phyloP scores from a whole-genome alignment of 2,113 vertebrate genomes.

The Ardeotis arabs region DNA sequence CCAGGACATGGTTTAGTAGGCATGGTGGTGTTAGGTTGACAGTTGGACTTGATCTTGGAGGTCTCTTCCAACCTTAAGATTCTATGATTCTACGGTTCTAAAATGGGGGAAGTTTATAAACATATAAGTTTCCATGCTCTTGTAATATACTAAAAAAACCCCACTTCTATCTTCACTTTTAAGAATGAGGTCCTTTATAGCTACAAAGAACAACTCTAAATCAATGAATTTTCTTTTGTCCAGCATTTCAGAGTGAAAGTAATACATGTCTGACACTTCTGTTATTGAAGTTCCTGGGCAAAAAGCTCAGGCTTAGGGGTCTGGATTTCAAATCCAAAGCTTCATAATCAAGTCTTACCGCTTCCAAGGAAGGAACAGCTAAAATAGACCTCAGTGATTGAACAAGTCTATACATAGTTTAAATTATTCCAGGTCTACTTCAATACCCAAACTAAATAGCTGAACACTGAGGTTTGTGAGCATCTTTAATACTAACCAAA shows the following conservation, averaged over 20 bases:
- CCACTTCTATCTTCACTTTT: fast-evolving
- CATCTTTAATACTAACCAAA: neutral
- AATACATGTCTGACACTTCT: neutral
- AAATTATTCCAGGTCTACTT: neutral
- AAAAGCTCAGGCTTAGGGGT: neutral
- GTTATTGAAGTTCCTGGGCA: neutral
- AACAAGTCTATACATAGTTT: neutral
- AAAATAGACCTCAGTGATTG: neutral
- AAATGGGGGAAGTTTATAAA: neutral
- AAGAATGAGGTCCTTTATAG: neutral
- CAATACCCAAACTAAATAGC: neutral
- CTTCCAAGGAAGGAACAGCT: neutral
- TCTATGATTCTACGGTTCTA: neutral
- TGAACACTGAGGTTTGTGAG: neutral
- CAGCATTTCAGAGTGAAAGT: neutral
- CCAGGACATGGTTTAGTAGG: too few species aligned
- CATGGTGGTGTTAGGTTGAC: too few species aligned
- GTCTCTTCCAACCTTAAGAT: too few species aligned
- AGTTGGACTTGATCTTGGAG: too few species aligned
- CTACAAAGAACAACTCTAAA: neutral
- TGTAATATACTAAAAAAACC: neutral
- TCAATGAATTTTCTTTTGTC: neutral
- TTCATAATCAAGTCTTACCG: neutral
- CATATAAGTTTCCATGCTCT: neutral
- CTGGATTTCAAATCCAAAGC: neutral